Base-by-base conservation (phyloP, 2,888 invertebrate species). In the Ditylenchus weischeri region DNA sequence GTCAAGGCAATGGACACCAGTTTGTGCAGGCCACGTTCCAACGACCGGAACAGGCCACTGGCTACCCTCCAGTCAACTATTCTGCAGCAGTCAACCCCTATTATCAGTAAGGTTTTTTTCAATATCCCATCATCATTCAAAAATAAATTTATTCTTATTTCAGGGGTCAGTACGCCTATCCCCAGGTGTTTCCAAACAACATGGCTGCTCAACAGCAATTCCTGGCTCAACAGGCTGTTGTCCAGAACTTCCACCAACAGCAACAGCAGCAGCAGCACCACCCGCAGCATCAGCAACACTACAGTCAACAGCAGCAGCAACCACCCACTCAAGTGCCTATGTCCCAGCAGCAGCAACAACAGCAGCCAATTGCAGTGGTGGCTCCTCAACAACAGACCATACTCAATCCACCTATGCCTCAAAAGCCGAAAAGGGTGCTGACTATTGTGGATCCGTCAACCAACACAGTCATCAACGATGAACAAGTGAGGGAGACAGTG, bases 201-300 rank as follows among this genome's bases (percentile, higher is more conserved):
- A 21, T 23, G 54, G 54, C 54, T 23, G 54, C 29, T 11, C 54
- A 21, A 13, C 54, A 54, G 54, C 23, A 54, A 23, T 29, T 29
- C 13, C 21, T 54, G 54, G 54, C 54, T 54, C 54, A 54, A 29
- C 54, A 54, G 21, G 54, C n/a, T 4, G 23, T 13, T 2, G 29
- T 18, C 11, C 54, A 54, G 29, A 54, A 54, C 29, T 54, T 23
- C 54, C 54, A 54, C 29, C 54, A 54, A 29, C 54, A 54, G 13
- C 54, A 54, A 10, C 54, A 50, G 21, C 50, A 50, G 50, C 50
- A 50, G 21, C n/a, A 21, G 7, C 11, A 54, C n/a, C 54, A 54
- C 10, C 54, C 21, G n/a, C 21, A 21, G 54, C 54, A 54, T 10
- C 29, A 21, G n/a, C 23, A 29, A 23, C 54, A 54, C 29, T 21